Evolutionary conservation across 2,888 invertebrate species (phyloP), one percentile per base, ranked within the genome.

Genomic region (Morpho achilles): DNA sequence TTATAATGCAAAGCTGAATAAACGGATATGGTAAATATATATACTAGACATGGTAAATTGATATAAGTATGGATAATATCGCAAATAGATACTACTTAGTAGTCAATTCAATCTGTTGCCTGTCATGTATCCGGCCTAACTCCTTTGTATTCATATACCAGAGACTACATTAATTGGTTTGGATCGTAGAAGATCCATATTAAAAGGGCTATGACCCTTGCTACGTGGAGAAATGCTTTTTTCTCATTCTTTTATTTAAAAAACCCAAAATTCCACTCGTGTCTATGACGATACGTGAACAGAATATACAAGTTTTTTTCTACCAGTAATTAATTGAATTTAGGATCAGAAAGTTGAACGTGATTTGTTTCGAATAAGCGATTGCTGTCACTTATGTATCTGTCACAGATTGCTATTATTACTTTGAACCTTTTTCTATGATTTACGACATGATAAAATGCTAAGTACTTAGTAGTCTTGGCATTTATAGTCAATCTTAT

Each of bases 191-290:
- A 69, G 72, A 67, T 74, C 78, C 82, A 83, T 81, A 82, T 76
- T 81, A 81, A 86, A 77, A 67, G 80, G 77, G 86, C 83, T 79
- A 76, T 79, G 85, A 84, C 82, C 86, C 69, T 66, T 58, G 56
- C 44, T 68, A 71, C 83, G 83, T 78, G 81, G 63, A 75, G 73
- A 73, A 71, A 86, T 82, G 78, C 70, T 71, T 70, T 41, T 55
- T 51, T 43, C 45, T 47, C 40, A 23, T 40, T 64, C 77, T 56
- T 60, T 58, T 22, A 44, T 3, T 50, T 50, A 44, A 53, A 55
- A 57, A 53, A 80, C 75, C 74, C 63, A 59, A 46, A 56, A 56
- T 63, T 61, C 61, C 23, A 46, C 48, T 53, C 39, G 48, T 47
- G 50, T 62, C 43, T 47, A 39, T 55, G 55, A 56, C 53, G 54